phyloP scores from a whole-genome alignment of 2,888 invertebrate species.

The Druceiella hillmani region DNA sequence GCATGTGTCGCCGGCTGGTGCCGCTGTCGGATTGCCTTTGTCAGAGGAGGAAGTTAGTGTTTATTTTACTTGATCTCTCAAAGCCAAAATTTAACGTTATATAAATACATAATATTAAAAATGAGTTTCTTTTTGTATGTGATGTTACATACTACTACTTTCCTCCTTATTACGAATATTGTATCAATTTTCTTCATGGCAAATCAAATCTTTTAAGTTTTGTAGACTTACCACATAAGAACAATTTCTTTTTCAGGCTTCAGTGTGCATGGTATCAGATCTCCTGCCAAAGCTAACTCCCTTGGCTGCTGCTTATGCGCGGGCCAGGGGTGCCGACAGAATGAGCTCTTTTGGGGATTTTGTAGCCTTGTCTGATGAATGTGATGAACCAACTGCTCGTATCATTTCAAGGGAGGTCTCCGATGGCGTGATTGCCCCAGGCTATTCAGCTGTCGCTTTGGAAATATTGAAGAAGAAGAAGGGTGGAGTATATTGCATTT shows the following conservation, averaged over 20 bases:
- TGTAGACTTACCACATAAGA: too few species aligned
- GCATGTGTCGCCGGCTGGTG: slow-evolving; percentile 97
- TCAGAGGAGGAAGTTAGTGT: slow-evolving; percentile 55
- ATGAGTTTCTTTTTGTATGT: slow-evolving; percentile 4
- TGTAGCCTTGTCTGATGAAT: slow-evolving; percentile 86
- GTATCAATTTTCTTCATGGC: slow-evolving; percentile 7
- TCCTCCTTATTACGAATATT: too few species aligned
- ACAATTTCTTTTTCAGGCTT: slow-evolving; percentile 62
- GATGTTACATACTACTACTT: too few species aligned
- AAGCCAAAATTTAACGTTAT: too few species aligned
- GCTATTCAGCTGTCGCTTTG: slow-evolving; percentile 78
- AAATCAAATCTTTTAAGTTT: slow-evolving; percentile 7
- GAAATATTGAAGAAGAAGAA: slow-evolving; percentile 91
- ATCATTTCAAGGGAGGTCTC: slow-evolving; percentile 93
- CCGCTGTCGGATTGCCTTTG: slow-evolving; percentile 84
- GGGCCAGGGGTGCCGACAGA: slow-evolving; percentile 95
- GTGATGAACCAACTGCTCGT: slow-evolving; percentile 85
- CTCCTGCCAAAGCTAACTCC: slow-evolving; percentile 67
- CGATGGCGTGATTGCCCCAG: slow-evolving; percentile 97
- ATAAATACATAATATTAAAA: too few species aligned
- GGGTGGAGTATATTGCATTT: slow-evolving; percentile 83
- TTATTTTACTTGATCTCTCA: too few species aligned
- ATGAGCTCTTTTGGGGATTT: slow-evolving; percentile 99
- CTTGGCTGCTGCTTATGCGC: slow-evolving; percentile 86
- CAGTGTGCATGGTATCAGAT: slow-evolving; percentile 92